phyloP scores from a whole-genome alignment of 1,140 invertebrate genomes.

The Drosophila ficusphila region DNA sequence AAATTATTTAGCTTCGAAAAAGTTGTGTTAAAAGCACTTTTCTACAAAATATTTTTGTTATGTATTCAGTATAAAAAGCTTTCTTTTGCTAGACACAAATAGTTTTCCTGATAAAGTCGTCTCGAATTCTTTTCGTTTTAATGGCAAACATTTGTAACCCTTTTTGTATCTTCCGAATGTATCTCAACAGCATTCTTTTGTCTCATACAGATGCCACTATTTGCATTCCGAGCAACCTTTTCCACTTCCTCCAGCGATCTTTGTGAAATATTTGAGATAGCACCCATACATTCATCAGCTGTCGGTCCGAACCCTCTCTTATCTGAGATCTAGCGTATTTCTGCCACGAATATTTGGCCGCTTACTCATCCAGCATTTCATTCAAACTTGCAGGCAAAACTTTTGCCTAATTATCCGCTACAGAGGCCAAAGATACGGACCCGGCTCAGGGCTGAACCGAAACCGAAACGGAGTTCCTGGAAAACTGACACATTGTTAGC shows the following conservation, averaged over 20 bases:
- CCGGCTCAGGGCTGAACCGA: slow-evolving; percentile 9
- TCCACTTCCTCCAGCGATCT: slow-evolving; percentile 34
- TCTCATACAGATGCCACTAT: slow-evolving; percentile 30
- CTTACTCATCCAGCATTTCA: slow-evolving; percentile 39
- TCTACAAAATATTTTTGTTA: too few relatives aligned
- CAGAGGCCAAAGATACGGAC: slow-evolving; percentile 15
- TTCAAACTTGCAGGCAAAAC: slow-evolving; percentile 33
- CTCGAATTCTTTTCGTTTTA: background rate
- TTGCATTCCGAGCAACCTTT: slow-evolving; percentile 25
- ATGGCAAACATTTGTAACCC: slow-evolving; percentile 14
- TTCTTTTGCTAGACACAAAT: slow-evolving; percentile 8
- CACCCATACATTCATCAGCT: slow-evolving; percentile 18
- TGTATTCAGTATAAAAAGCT: background rate
- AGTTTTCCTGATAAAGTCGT: slow-evolving; percentile 25
- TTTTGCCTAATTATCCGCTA: slow-evolving; percentile 49
- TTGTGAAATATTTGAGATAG: slow-evolving; percentile 32
- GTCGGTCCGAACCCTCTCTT: background rate
- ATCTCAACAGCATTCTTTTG: slow-evolving; percentile 33
- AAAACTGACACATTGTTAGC: slow-evolving; percentile 77
- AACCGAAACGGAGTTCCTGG: slow-evolving; percentile 53
- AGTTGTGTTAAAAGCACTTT: too few relatives aligned
- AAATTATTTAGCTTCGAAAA: too few relatives aligned
- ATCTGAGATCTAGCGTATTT: slow-evolving; percentile 48
- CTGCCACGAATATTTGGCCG: slow-evolving; percentile 28
- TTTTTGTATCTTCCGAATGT: slow-evolving; percentile 12